Evolutionary conservation across 2,888 invertebrate species (phyloP).

Genomic region (Erebia epiphron): DNA sequence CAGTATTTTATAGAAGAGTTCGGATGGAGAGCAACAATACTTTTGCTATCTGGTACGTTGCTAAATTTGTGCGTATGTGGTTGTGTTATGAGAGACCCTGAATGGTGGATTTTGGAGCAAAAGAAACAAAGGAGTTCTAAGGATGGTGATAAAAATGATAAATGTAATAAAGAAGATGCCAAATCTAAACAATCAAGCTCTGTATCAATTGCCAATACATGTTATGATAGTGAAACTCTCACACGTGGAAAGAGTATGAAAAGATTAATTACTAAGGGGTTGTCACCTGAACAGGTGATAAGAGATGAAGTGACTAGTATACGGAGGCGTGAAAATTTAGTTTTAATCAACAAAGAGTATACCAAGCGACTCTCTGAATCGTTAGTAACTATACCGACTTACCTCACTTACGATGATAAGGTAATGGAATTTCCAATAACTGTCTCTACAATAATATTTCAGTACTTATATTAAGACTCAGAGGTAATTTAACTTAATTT

Average conservation of each 20-base stretch:
- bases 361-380: conserved; percentile 77
- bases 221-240: conserved; percentile 61
- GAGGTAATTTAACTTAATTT: conserved; percentile 12
- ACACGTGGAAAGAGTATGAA: conserved; percentile 66
- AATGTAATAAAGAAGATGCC: conserved; percentile 49
- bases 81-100: conserved; percentile 93
- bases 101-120: conserved; percentile 89
- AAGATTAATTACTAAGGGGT: conserved; percentile 59
- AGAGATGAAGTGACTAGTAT: conserved; percentile 64
- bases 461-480: conserved; percentile 2
- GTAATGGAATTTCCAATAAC: conserved; percentile 55
- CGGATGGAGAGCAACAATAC: conserved; percentile 93
- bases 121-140: conserved; percentile 67
- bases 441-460: neutral
- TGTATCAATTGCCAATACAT: conserved; percentile 74
- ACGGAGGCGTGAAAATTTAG: conserved; percentile 55
- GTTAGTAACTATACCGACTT: conserved; percentile 89
- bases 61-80: conserved; percentile 94
- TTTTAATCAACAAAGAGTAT: conserved; percentile 50
- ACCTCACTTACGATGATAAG: conserved; percentile 86
- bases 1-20: conserved; percentile 89
- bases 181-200: conserved; percentile 77
- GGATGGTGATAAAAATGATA: conserved; percentile 42
- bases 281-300: conserved; percentile 63
- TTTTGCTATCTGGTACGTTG: conserved; percentile 92